Evolutionary conservation across 1,140 invertebrate species (phyloP).

Genomic region (Drosophila sp.): DNA sequence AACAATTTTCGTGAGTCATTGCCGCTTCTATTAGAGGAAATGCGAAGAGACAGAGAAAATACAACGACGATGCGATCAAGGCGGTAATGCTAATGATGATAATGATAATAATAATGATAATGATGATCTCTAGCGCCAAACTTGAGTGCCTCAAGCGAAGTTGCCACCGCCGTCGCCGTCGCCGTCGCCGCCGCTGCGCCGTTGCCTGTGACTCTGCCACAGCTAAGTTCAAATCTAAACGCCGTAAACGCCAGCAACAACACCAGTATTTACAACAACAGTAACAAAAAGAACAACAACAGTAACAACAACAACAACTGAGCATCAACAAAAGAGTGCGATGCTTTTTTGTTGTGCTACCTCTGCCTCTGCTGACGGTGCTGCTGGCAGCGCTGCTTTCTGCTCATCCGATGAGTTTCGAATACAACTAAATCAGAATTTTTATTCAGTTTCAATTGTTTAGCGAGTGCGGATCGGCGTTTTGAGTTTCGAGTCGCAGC

Average conservation of each 20-base stretch:
- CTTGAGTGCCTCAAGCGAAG: conserved; percentile 45
- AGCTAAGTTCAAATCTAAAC: conserved; percentile 61
- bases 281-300: conserved; percentile 30
- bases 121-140: conserved; percentile 72
- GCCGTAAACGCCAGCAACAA: conserved; percentile 46
- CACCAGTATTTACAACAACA: conserved; percentile 40
- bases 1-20: conserved; percentile 77
- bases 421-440: conserved; percentile 84
- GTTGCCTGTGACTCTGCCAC: conserved; percentile 14
- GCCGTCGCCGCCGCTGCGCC: conserved; percentile 3
- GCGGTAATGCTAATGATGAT: background rate
- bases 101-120: conserved; percentile 68
- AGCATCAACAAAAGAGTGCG: conserved; percentile 55
- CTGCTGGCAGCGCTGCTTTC: conserved; percentile 56
- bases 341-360: conserved; percentile 53
- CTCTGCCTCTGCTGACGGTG: conserved; percentile 29
- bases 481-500: conserved; percentile 57
- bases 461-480: conserved; percentile 81
- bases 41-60: conserved; percentile 30
- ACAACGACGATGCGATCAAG: conserved; percentile 11
- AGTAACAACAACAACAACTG: background rate
- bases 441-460: conserved; percentile 85
- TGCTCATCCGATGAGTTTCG: conserved; percentile 82
- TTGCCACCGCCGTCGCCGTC: conserved; percentile 13
- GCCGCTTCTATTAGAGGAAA: conserved; percentile 52